Evolutionary conservation across 2,797 vertebrate genomes (phyloP).

Genomic region (Muscicapa striata): DNA sequence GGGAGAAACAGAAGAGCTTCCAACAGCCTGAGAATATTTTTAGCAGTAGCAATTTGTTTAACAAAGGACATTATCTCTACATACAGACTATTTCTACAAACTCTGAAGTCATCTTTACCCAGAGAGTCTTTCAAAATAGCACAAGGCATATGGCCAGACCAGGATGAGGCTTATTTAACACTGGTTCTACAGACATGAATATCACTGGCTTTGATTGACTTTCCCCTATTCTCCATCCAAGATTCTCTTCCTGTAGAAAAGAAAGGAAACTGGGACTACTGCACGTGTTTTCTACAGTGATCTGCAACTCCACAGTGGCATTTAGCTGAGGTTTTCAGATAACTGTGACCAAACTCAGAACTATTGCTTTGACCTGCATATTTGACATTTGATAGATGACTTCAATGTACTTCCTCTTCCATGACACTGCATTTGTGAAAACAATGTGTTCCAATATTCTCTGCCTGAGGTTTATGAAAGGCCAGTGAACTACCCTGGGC

Average conservation of each 20-base stretch:
- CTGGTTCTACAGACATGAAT: background rate
- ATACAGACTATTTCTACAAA: background rate
- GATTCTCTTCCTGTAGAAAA: background rate
- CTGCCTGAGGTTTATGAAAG: background rate
- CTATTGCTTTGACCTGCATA: background rate
- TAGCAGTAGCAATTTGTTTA: background rate
- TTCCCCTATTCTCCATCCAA: background rate
- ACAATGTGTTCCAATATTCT: background rate
- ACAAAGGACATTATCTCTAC: background rate
- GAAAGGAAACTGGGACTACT: background rate
- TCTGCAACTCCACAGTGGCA: background rate
- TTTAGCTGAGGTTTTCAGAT: background rate
- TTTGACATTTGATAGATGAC: background rate
- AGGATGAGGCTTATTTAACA: background rate
- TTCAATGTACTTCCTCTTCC: background rate
- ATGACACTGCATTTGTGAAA: background rate
- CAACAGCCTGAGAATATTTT: background rate
- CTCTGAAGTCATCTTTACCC: background rate
- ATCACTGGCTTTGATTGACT: background rate
- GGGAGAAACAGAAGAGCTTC: background rate
- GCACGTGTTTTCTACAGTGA: rapidly evolving
- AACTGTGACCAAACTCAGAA: background rate
- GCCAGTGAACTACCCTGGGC: background rate
- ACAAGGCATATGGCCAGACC: background rate
- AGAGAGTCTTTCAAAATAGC: background rate